Evolutionary conservation across 2,888 invertebrate species (phyloP).

Genomic region (Ceramica pisi): DNA sequence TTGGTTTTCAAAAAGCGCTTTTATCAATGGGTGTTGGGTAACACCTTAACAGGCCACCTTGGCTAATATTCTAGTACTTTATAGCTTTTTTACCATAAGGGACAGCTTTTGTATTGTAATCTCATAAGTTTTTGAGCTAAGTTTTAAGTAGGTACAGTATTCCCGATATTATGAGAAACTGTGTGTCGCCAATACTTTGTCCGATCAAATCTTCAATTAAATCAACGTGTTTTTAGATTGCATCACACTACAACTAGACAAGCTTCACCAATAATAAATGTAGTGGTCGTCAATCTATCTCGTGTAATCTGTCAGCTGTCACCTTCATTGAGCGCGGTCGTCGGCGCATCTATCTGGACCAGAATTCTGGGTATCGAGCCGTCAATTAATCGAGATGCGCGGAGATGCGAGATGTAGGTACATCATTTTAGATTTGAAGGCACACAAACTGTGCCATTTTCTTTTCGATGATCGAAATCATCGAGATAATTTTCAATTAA

Average conservation of each 20-base stretch:
- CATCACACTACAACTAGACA: slow-evolving; percentile 33
- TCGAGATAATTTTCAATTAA: not conserved
- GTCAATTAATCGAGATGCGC: slow-evolving; percentile 57
- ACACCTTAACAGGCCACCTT: no score
- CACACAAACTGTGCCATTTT: not conserved
- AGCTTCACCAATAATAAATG: slow-evolving; percentile 39
- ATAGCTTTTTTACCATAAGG: no score
- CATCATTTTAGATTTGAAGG: slow-evolving; percentile 28
- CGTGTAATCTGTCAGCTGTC: slow-evolving; percentile 59
- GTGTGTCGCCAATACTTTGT: not conserved
- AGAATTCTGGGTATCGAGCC: slow-evolving; percentile 58
- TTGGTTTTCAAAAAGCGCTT: no score
- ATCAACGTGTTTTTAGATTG: slow-evolving; percentile 14
- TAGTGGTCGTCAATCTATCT: slow-evolving; percentile 37
- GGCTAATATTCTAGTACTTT: no score
- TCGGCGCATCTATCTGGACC: slow-evolving; percentile 51
- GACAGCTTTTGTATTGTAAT: no score
- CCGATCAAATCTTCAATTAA: not conserved
- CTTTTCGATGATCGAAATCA: not conserved
- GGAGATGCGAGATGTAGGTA: slow-evolving; percentile 13
- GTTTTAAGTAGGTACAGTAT: no score
- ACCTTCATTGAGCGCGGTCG: slow-evolving; percentile 46
- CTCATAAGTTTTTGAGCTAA: no score
- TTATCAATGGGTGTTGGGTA: no score
- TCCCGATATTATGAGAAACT: no score